A percentile compares a stretch with the other conserved stretches of the same genome.
Evolutionary conservation across 2,113 vertebrate genomes (phyloP).

Genomic region (Grammomys surdaster): DNA sequence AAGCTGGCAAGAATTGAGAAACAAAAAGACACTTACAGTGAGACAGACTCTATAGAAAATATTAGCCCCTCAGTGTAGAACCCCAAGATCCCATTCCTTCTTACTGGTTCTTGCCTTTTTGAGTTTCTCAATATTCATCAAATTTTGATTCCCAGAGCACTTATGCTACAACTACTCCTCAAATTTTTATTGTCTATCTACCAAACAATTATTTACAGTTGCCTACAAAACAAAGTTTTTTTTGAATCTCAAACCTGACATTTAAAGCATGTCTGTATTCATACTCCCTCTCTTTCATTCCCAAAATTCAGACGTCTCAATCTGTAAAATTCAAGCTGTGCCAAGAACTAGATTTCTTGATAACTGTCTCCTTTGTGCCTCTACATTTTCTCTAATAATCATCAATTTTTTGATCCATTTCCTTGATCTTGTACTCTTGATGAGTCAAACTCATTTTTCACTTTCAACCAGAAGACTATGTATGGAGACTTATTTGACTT

Average conservation of each 20-base stretch:
- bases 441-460: not conserved
- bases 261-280: not conserved
- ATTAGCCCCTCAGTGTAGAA: too few species aligned
- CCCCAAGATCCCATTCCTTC: not conserved
- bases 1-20: not conserved
- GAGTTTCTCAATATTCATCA: not conserved
- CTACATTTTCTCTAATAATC: not conserved
- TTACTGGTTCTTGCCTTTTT: not conserved
- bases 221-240: not conserved
- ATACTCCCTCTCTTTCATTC: not conserved
- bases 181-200: accelerated
- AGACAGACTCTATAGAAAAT: not conserved
- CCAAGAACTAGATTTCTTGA: not conserved
- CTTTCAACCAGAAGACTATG: not conserved
- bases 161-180: not conserved
- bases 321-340: not conserved
- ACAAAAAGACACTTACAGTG: too few species aligned
- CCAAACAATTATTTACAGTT: not conserved
- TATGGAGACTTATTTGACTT: not conserved
- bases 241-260: not conserved
- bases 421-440: not conserved
- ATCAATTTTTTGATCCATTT: not conserved
- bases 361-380: not conserved
- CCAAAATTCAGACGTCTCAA: not conserved
- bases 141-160: not conserved